Percentiles rank a stretch among this genome's conserved stretches.
phyloP scores from a whole-genome alignment of 2,888 invertebrate species.

The Heliothis peltigera region DNA sequence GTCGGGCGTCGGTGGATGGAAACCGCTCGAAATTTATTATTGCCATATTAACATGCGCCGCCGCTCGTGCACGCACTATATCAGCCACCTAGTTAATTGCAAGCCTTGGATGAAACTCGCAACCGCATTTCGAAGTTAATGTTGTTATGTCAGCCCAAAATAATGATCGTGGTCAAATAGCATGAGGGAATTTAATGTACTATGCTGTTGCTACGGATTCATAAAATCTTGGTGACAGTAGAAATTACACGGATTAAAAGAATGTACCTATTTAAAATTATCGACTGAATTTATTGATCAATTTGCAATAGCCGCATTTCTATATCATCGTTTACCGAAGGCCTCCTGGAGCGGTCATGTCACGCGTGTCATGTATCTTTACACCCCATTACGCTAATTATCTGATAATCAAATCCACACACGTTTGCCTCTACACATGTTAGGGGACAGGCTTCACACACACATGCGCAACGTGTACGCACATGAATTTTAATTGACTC shows the following conservation, averaged over 20 bases:
- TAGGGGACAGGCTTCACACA: constrained; percentile 34
- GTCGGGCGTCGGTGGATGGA: constrained; percentile 71
- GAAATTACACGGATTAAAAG: constrained; percentile 8
- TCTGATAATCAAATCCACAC: constrained; percentile 69
- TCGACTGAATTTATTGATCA: constrained; percentile 23
- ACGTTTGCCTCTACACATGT: constrained; percentile 46
- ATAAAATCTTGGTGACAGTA: constrained; percentile 36
- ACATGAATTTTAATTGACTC: constrained; percentile 46
- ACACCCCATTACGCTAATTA: constrained; percentile 72
- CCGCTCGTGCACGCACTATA: constrained; percentile 78
- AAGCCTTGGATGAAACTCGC: constrained; percentile 84
- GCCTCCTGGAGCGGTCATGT: constrained; percentile 66
- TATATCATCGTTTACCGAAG: constrained; percentile 55
- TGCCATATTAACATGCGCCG: constrained; percentile 83
- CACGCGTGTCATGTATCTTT: constrained; percentile 67
- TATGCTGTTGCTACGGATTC: constrained; percentile 13
- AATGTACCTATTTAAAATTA: constrained; percentile 29
- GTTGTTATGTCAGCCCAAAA: constrained; percentile 81
- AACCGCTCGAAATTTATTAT: constrained; percentile 86
- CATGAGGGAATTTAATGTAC: constrained; percentile 62
- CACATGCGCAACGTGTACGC: constrained; percentile 30
- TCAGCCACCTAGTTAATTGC: constrained; percentile 87
- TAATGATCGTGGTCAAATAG: constrained; percentile 78
- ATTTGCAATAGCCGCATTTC: constrained; percentile 14
- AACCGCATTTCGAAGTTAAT: constrained; percentile 86